Percentiles rank a stretch among this genome's conserved stretches.
phyloP scores from a whole-genome alignment of 2,797 vertebrate species.

The Pelodytes ibericus region DNA sequence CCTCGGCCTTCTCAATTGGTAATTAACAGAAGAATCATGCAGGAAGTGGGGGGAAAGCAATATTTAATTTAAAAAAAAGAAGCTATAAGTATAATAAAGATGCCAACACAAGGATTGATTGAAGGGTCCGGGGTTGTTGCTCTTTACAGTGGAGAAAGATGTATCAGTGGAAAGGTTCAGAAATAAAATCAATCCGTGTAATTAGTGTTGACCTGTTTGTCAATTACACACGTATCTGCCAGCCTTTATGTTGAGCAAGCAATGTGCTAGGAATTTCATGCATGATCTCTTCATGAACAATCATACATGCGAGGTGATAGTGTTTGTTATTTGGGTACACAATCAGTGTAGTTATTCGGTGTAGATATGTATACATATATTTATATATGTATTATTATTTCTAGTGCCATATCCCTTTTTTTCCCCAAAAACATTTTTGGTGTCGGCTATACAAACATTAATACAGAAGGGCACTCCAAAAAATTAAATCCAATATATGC shows the following conservation, averaged over 20 bases:
- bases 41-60: neutral
- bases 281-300: neutral
- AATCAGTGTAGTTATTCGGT: no score
- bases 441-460: no score
- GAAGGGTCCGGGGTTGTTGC: constrained; percentile 3
- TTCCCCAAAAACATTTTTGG: no score
- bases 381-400: no score
- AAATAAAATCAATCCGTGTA: constrained; percentile 44
- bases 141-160: constrained; percentile 2
- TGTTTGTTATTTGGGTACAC: neutral
- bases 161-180: constrained; percentile 30
- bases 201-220: constrained; percentile 44
- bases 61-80: neutral
- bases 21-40: neutral
- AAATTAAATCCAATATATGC: no score
- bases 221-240: constrained; percentile 38
- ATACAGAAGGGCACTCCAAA: no score
- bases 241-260: constrained; percentile 24
- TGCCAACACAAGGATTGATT: constrained; percentile 6
- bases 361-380: no score
- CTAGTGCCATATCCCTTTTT: no score
- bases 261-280: constrained; percentile 21
- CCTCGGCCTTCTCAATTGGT: neutral
- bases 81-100: constrained; percentile 17
- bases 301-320: neutral